Evolutionary conservation across 2,113 vertebrate genomes (phyloP), one percentile per base, ranked within the genome.

Genomic region (Ctenodactylus gundi): DNA sequence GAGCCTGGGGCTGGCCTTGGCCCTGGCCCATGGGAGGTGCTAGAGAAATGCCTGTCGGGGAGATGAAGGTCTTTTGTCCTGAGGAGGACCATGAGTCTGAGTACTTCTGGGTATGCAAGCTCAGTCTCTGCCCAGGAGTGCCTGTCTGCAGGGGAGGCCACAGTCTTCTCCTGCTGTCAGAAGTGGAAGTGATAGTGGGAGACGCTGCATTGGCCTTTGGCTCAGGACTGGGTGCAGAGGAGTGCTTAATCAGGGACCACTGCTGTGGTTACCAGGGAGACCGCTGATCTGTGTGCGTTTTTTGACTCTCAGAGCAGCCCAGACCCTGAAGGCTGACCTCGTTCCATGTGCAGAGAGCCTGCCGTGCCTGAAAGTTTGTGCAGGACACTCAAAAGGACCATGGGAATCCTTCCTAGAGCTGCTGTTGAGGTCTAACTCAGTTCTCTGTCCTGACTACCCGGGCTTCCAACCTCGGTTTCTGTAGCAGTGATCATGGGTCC

Each of bases 51-150:
- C 68, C 49, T 8, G 39, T 27, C 58, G 14, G 3, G n/a, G 57
- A 6, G 36, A 29, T 6, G 29, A 7, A 36, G 0, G 29, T 23
- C 18, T 15, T n/a, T 36, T n/a, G n/a, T n/a, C n/a, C n/a, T n/a
- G n/a, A n/a, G n/a, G n/a, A n/a, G n/a, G n/a, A n/a, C n/a, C n/a
- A n/a, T n/a, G n/a, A n/a, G n/a, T n/a, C n/a, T n/a, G n/a, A n/a
- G n/a, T n/a, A n/a, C n/a, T n/a, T n/a, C n/a, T n/a, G 39, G 39
- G 80, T 4, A 0, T 6, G 4, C 7, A 13, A 25, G 46, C 36
- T 55, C 53, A 23, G 27, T 49, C 46, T 14, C 4, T 31, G 3
- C 20, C 23, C 13, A 3, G 46, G 39, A 62, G 68, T 9, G 1
- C 58, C 39, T 39, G 21, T 55, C 44, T 55, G 55, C 70, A 51